Conservation (phyloP, 2,797 vertebrate species). For the Holocentrus rufus region DNA sequence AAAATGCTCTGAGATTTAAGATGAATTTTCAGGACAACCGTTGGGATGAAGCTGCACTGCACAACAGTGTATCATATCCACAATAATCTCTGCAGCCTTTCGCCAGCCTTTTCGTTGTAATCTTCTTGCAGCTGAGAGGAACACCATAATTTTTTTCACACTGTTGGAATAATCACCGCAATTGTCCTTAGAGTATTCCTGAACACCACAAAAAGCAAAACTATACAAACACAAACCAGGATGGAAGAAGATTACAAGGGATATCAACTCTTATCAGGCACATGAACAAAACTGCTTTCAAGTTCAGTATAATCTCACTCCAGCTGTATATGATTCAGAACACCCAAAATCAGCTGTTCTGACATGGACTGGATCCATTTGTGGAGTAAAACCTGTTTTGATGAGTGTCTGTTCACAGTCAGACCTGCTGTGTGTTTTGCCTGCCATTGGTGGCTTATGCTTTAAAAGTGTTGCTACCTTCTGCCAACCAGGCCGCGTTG, state of each 20-base stretch:
- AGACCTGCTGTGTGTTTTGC: conserved; percentile 25
- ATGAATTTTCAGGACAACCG: conserved; percentile 27
- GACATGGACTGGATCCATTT: conserved; percentile 26
- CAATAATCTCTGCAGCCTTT: background rate
- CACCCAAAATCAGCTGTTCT: conserved; percentile 29
- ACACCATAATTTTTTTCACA: conserved; percentile 25
- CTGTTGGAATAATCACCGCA: conserved; percentile 24
- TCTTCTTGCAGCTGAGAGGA: conserved; percentile 34
- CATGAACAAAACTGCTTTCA: conserved; percentile 41
- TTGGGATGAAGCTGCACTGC: conserved; percentile 21
- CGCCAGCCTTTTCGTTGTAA: conserved; percentile 36
- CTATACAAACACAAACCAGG: conserved; percentile 10
- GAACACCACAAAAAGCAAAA: conserved; percentile 31
- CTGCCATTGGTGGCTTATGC: background rate
- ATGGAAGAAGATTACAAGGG: conserved; percentile 14
- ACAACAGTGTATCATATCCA: conserved; percentile 31
- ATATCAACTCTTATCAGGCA: conserved; percentile 20
- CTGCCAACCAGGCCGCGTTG: conserved; percentile 4
- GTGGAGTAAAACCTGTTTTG: conserved; percentile 33
- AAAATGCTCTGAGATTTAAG: conserved; percentile 39
- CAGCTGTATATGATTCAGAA: conserved; percentile 37
- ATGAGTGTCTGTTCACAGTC: conserved; percentile 32
- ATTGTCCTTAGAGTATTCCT: conserved; percentile 33
- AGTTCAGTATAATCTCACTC: conserved; percentile 37
- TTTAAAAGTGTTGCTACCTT: background rate